Evolutionary conservation across 2,113 vertebrate species (phyloP).

Genomic region (Morone saxatilis): DNA sequence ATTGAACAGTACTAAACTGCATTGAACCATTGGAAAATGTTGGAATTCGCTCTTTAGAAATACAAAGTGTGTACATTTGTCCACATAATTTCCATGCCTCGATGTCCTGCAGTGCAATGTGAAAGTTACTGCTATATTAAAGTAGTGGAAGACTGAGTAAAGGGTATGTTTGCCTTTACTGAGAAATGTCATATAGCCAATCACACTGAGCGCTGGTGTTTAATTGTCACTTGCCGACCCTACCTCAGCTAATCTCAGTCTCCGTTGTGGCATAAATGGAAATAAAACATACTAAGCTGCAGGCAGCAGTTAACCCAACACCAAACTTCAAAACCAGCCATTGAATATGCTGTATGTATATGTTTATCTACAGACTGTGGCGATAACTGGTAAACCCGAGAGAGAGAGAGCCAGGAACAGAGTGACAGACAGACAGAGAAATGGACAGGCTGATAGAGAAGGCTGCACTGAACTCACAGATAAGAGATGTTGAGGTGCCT

Average conservation of each 20-base stretch:
- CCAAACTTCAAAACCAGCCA: constrained; percentile 15
- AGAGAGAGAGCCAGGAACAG: constrained; percentile 9
- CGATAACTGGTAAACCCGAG: constrained; percentile 12
- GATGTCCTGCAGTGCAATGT: not conserved
- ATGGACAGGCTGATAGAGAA: constrained; percentile 33
- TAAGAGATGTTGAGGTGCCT: constrained; percentile 93
- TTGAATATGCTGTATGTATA: not conserved
- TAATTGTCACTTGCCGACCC: not conserved
- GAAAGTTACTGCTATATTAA: not conserved
- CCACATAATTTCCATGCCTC: too few species aligned
- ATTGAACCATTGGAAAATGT: too few species aligned
- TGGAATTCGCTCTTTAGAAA: too few species aligned
- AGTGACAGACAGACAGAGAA: constrained; percentile 1
- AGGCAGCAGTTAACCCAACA: not conserved
- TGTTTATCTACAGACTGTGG: constrained; percentile 13
- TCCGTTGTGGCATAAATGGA: not conserved
- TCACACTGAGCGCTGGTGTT: not conserved
- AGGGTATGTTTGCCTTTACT: not conserved
- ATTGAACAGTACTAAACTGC: too few species aligned
- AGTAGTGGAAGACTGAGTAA: not conserved
- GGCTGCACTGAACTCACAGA: constrained; percentile 89
- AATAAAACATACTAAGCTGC: not conserved
- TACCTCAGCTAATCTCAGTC: not conserved
- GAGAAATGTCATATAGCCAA: not conserved
- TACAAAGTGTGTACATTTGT: too few species aligned